Base-by-base conservation (phyloP, 2,113 vertebrate genomes). In the Eublepharis macularius region DNA sequence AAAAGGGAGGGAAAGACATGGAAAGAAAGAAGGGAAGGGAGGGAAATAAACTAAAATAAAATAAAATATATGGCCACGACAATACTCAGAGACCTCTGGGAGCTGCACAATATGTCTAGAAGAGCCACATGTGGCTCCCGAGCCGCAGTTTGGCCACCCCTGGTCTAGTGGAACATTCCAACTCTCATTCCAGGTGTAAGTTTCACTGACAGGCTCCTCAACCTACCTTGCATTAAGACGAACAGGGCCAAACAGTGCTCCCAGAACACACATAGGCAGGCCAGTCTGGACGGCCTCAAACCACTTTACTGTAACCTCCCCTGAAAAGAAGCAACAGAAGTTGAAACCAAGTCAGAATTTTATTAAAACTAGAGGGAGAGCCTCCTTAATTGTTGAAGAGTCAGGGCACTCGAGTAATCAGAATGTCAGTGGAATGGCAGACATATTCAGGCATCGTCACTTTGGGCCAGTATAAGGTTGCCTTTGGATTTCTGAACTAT, bases 231-330 rank as follows among this genome's bases (percentile, higher is more conserved):
- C 0, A 1, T 95, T 98, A 49, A 99, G 97, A 8, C 92, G 97
- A 24, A 98, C 6, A 0, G 99, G 99, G 43, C 99, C 98, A 0
- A 99, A 95, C 2, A 91, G 90, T 0, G 98, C 98, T 94, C 98
- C 98, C 83, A 99, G 96, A 81, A 98, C 84, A 75, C 99, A 99
- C 99, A 99, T 99, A 91, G 99, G 99, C 84, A 99, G 95, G 54
- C 98, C 97, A 0, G 98, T 99, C 95, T 99, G 98, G 72, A 97
- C 80, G 0, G 98, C 98, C 89, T 99, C 99, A 0, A 99, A 99
- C 97, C 97, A 98, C 65, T 99, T 99, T 74, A 99, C 99, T 51
- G 97, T 97, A 1, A 99, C 96, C 90, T 99, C 99, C 1, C 99
- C 98, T 99, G 95, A 10, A 16, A 73, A 81, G 73, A 47, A 49